Percentiles rank a stretch among this genome's conserved stretches.
Conservation (phyloP, 2,888 invertebrate species). For the Eilema caniola region DNA sequence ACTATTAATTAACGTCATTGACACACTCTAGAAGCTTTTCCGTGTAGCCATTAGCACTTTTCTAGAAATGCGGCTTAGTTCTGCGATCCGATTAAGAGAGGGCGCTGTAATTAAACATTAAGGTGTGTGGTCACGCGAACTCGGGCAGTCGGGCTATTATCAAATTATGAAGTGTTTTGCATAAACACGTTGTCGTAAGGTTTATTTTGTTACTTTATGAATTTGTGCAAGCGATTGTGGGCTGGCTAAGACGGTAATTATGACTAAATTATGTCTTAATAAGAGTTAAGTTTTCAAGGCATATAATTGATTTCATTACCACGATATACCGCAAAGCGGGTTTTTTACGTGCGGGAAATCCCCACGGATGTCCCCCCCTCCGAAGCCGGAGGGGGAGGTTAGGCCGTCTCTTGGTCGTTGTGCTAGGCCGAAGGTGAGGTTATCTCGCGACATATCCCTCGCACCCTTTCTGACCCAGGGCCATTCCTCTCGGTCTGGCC, state of each 20-base stretch:
- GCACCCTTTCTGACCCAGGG: too few relatives aligned
- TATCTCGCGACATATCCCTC: too few relatives aligned
- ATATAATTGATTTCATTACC: not conserved
- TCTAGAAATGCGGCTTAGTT: conserved; percentile 15
- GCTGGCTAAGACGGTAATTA: conserved; percentile 1
- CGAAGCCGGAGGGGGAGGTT: too few relatives aligned
- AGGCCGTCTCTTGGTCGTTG: too few relatives aligned
- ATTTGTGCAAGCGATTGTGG: conserved; percentile 15
- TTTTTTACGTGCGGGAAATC: too few relatives aligned
- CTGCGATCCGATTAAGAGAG: conserved; percentile 6
- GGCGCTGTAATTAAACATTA: conserved; percentile 24
- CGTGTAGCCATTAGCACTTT: conserved; percentile 5
- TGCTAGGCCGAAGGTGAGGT: too few relatives aligned
- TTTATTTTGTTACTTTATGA: conserved; percentile 23
- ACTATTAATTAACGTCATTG: conserved; percentile 10
- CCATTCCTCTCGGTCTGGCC: too few relatives aligned
- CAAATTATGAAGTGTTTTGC: conserved; percentile 50
- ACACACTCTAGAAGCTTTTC: conserved; percentile 9
- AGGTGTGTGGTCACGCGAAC: conserved; percentile 41
- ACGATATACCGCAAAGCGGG: too few relatives aligned
- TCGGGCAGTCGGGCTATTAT: conserved; percentile 30
- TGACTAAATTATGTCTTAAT: conserved; percentile 16
- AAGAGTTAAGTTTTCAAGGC: not conserved
- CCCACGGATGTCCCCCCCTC: too few relatives aligned
- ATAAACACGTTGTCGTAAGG: conserved; percentile 47